Percentiles rank a stretch among this genome's conserved stretches.
phyloP scores from a whole-genome alignment of 2,113 vertebrate genomes.

The Psilopogon haemacephalus region DNA sequence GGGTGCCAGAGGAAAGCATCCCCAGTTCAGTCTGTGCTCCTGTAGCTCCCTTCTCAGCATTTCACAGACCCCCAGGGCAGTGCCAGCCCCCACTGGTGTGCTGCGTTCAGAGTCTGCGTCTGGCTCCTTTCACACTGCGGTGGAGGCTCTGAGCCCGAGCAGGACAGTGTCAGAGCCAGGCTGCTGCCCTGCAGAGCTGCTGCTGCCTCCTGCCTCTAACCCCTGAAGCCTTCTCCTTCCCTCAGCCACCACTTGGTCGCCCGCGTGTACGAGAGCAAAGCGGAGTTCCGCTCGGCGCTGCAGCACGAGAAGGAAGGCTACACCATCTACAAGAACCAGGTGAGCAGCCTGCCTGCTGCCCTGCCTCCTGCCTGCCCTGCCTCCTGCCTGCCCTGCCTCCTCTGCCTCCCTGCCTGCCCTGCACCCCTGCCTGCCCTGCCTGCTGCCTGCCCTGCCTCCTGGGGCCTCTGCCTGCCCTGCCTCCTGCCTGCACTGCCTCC shows the following conservation, averaged over 20 bases:
- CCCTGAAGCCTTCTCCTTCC: background rate
- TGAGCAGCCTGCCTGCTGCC: background rate
- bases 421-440: too few relatives aligned
- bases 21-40: background rate
- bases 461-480: too few relatives aligned
- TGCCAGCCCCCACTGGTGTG: background rate
- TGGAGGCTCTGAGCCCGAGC: background rate
- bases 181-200: background rate
- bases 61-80: background rate
- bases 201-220: background rate
- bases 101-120: background rate
- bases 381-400: rapidly evolving
- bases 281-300: conserved; percentile 94
- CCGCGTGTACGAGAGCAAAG: conserved; percentile 96
- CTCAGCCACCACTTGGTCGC: conserved; percentile 95
- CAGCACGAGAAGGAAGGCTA: conserved; percentile 99
- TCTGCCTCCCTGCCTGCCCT: rapidly evolving
- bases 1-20: background rate
- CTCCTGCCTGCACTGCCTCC: rapidly evolving
- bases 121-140: background rate
- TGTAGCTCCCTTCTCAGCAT: background rate
- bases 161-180: rapidly evolving
- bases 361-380: rapidly evolving
- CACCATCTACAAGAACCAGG: conserved; percentile 98
- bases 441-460: rapidly evolving